phyloP scores from a whole-genome alignment of 2,888 invertebrate genomes.

The Synanthedon vespiformis region DNA sequence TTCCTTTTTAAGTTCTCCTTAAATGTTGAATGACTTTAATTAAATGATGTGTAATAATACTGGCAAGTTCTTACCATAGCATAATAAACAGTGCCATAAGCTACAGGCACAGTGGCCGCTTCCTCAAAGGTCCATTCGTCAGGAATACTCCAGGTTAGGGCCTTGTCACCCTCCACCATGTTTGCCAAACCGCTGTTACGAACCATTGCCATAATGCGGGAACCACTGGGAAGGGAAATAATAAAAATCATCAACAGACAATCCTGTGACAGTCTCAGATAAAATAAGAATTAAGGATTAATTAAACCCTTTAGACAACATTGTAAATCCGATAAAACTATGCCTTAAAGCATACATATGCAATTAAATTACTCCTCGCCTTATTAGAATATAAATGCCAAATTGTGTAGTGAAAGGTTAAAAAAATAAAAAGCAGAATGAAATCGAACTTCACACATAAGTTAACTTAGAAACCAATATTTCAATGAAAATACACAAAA shows the following conservation, averaged over 20 bases:
- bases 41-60: neutral
- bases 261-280: neutral
- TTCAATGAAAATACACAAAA: too few species aligned
- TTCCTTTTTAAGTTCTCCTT: too few species aligned
- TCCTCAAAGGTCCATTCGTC: conserved; percentile 79
- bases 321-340: too few species aligned
- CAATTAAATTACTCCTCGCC: too few species aligned
- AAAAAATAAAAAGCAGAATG: too few species aligned
- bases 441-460: too few species aligned
- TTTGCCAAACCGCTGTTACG: conserved; percentile 71
- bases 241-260: too few species aligned
- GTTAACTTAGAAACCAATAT: too few species aligned
- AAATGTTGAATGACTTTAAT: too few species aligned
- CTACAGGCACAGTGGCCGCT: conserved; percentile 84
- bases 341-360: too few species aligned
- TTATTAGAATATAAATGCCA: neutral
- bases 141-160: conserved; percentile 77
- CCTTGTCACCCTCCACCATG: conserved; percentile 66
- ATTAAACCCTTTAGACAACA: neutral
- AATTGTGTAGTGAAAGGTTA: too few species aligned
- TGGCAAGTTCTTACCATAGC: conserved; percentile 41
- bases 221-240: conserved; percentile 46
- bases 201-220: conserved; percentile 76
- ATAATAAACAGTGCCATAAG: conserved; percentile 76
- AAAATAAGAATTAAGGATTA: neutral